Evolutionary conservation across 1,140 invertebrate genomes (phyloP).

Genomic region (Maconellicoccus hirsutus): DNA sequence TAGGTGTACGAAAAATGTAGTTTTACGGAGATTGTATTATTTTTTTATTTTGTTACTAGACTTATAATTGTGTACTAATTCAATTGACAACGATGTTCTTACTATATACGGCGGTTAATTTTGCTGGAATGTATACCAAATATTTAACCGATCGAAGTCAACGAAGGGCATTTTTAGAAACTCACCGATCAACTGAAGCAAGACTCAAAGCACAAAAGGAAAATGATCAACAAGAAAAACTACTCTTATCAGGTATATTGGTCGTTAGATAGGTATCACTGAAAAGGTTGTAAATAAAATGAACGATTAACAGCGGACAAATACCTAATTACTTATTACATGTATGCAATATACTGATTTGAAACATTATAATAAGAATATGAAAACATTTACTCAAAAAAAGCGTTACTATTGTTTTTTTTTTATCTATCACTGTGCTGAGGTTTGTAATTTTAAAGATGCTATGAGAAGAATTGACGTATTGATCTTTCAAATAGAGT

Average conservation of each 20-base stretch:
- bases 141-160: conserved; percentile 91
- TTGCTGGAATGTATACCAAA: conserved; percentile 93
- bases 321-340: too few relatives aligned
- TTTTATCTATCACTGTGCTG: too few relatives aligned
- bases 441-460: too few relatives aligned
- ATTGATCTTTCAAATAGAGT: too few relatives aligned
- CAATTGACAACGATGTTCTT: conserved; percentile 63
- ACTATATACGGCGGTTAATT: conserved; percentile 76
- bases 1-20: background rate
- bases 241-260: conserved; percentile 67
- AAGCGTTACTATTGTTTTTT: too few relatives aligned
- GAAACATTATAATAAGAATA: too few relatives aligned
- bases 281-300: too few relatives aligned
- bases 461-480: too few relatives aligned
- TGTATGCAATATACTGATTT: too few relatives aligned
- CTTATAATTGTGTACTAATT: conserved; percentile 46
- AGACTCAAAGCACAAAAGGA: conserved; percentile 83
- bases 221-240: conserved; percentile 87
- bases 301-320: too few relatives aligned
- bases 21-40: conserved; percentile 13
- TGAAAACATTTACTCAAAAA: too few relatives aligned
- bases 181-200: conserved; percentile 88
- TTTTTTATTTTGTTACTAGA: conserved; percentile 34
- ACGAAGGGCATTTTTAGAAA: conserved; percentile 90
- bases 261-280: too few relatives aligned